Percentiles rank a stretch among this genome's conserved stretches.
Evolutionary conservation across 1,140 invertebrate species (phyloP).

Genomic region (Tachypleus tridentatus): DNA sequence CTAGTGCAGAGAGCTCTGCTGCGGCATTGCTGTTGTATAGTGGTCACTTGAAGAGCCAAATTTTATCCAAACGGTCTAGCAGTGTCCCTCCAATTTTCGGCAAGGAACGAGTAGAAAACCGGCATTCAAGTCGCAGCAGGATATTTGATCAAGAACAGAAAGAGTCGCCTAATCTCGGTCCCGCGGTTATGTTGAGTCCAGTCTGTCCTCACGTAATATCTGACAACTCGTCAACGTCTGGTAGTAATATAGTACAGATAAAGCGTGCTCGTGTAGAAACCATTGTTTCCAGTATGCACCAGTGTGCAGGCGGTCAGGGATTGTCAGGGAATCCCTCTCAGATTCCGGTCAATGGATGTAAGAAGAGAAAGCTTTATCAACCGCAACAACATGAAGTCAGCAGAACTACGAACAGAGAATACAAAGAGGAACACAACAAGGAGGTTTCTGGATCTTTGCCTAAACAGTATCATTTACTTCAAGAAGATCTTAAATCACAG

Average conservation of each 20-base stretch:
- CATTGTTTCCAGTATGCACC: slow-evolving; percentile 78
- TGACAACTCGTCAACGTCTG: too few relatives aligned
- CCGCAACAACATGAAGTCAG: slow-evolving; percentile 73
- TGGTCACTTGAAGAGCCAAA: slow-evolving; percentile 26
- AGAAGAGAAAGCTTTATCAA: slow-evolving; percentile 93
- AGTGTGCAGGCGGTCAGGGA: slow-evolving; percentile 1
- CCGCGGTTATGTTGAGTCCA: slow-evolving; percentile 10
- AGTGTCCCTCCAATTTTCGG: background rate
- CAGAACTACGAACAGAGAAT: slow-evolving; percentile 38
- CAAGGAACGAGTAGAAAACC: slow-evolving; percentile 28
- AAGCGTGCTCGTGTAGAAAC: slow-evolving; percentile 88
- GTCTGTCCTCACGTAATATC: background rate
- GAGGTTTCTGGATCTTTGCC: slow-evolving; percentile 15
- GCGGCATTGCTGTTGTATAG: slow-evolving; percentile 27
- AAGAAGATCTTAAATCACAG: slow-evolving; percentile 65
- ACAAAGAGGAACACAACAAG: slow-evolving; percentile 12
- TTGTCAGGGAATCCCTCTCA: too few relatives aligned
- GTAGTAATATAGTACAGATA: slow-evolving; percentile 42
- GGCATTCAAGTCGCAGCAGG: background rate
- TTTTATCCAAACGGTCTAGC: background rate
- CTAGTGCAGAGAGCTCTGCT: background rate
- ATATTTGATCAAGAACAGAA: background rate
- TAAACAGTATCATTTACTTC: slow-evolving; percentile 19
- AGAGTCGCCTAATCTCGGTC: slow-evolving; percentile 10
- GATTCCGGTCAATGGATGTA: slow-evolving; percentile 58